Evolutionary conservation across 2,888 invertebrate genomes (phyloP).

Genomic region (Heliothis peltigera): DNA sequence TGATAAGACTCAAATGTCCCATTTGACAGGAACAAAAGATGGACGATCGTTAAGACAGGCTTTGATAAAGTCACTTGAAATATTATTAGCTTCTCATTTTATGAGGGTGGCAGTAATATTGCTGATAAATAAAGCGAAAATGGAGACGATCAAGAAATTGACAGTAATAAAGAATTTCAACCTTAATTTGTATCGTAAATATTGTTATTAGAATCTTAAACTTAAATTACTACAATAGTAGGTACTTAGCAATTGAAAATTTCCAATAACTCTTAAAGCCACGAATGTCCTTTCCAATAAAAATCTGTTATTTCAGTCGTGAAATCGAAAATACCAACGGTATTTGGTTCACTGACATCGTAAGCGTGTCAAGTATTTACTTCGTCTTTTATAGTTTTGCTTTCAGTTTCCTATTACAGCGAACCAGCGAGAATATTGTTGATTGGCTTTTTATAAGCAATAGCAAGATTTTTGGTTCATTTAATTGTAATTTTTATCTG

Average conservation of each 20-base stretch:
- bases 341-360: neutral
- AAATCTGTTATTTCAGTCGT: neutral
- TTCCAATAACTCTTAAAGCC: too few relatives aligned
- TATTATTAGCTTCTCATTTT: constrained; percentile 28
- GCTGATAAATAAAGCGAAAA: constrained; percentile 11
- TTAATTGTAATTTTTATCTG: neutral
- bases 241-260: neutral
- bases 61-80: constrained; percentile 29
- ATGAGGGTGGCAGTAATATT: constrained; percentile 18
- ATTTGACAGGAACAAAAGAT: constrained; percentile 34
- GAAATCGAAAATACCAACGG: neutral
- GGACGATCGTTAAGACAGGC: constrained; percentile 9
- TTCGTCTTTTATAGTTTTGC: neutral
- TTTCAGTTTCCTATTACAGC: neutral
- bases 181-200: neutral
- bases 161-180: neutral
- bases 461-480: neutral
- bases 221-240: neutral
- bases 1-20: constrained; percentile 12
- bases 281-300: neutral
- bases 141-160: constrained; percentile 6
- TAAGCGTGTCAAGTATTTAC: constrained; percentile 1
- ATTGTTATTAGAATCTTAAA: neutral
- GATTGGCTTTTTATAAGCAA: neutral
- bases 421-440: neutral